Evolutionary conservation across 1,140 invertebrate species (phyloP), one percentile per base, ranked within the genome.

Genomic region (Tetranychus cinnabarinus): DNA sequence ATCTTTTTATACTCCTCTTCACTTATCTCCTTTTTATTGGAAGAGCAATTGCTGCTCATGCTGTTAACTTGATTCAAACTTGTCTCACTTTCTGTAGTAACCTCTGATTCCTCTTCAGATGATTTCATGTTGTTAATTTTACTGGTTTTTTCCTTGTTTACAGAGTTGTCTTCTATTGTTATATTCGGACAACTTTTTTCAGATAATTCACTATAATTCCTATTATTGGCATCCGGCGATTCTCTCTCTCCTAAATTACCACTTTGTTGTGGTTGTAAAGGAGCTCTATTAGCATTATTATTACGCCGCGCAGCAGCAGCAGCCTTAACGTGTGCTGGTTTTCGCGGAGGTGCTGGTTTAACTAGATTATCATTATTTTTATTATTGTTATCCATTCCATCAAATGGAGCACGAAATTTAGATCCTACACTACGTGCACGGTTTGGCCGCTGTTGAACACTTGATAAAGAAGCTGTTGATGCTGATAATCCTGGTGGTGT

Each of bases 1-100:
- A 60, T 48, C 33, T 50, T 48, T 42, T 60, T 60, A 37, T 60
- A 60, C 35, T 60, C 59, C 33, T 60, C 59, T 37, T 60, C 59
- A 13, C 34, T 48, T 37, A 50, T 36, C 34, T 50, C 47, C 23
- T 60, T 60, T 36, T 50, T 60, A 35, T 13, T 35, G 50, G n/a
- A n/a, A 56, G 33, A 31, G 55, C 15, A 31, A 36, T 34, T 56
- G 36, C 36, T 52, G 34, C 8, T 31, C 58, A 57, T 13, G 12
- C 8, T n/a, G 37, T 33, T 45, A 23, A 8, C 42, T 46, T 37
- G 55, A 58, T 37, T 42, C 15, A 58, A 10, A 45, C 13, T 45
- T 13, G 57, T 58, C 45, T 45, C 57, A 46, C 23, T 42, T 45
- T 37, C 36, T 46, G 23, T 56, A 34, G 55, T 15, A 15, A 42